Evolutionary conservation across 2,888 invertebrate species (phyloP), one percentile per base, ranked within the genome.

Genomic region (Synanthedon formicaeformis): DNA sequence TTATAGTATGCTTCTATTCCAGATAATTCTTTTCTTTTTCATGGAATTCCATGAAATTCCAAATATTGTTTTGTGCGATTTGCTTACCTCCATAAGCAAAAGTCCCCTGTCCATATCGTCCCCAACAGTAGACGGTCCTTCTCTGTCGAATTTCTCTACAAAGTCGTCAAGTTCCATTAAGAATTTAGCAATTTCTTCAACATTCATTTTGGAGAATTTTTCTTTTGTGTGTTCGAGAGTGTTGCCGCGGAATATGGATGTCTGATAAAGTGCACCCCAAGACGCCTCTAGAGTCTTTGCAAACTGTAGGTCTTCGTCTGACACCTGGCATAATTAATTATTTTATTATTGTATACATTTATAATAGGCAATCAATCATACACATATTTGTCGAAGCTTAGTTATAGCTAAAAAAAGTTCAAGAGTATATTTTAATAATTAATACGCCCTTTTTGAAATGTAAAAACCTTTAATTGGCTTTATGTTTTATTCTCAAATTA

Each of bases 91-190:
- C 91, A 95, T 92, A 34, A 94, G 81, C 13, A 88, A 64, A 0
- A 91, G 57, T 55, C 96, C 96, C 56, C 73, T 78, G 54, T 96
- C 95, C 66, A 97, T 83, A 70, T 96, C 91, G 16, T 92, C 88
- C 0, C 92, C 94, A 1, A 96, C 93, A 40, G 93, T 90, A 0
- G 92, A 93, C 0, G 97, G 97, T 0, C 97, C 97, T 61, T 93
- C 90, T 0, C 60, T 73, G 57, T 93, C 90, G 67, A 94, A 97
- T 64, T 91, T 90, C 60, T 91, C 90, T 0, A 93, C 89, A 73
- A 96, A 96, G 0, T 89, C 88, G 27, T 88, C 87, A 3, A 91
- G 64, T 53, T 92, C 88, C 41, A 88, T 76, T 41, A 90, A 77
- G 77, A 94, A 95, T 23, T 90, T 89, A 0, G 88, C 82, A 56